These are phyloP conservation scores for Melospiza melodia DNA, from an alignment of 2,113 vertebrate species.

Conservation along the genomic window DNA sequence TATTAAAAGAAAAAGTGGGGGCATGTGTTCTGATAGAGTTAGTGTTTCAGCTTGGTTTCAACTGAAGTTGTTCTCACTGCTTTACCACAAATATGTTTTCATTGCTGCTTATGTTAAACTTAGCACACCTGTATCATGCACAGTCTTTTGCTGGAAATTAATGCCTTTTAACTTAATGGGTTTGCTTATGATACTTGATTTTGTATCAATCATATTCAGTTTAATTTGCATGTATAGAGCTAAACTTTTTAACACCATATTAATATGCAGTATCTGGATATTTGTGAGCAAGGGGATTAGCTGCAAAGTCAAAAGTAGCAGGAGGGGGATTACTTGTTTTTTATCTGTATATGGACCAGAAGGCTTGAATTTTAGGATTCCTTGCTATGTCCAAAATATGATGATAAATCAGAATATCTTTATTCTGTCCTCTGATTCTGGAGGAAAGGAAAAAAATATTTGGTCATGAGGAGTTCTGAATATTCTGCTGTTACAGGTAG, in stretches of 20 bases:
- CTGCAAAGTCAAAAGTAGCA: background rate
- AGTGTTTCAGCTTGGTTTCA: background rate
- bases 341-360: background rate
- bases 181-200: background rate
- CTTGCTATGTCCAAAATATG: background rate
- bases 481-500: background rate
- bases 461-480: background rate
- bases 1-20: background rate
- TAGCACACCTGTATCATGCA: background rate
- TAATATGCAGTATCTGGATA: background rate
- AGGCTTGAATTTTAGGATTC: background rate
- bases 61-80: background rate
- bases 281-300: background rate
- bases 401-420: background rate
- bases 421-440: background rate
- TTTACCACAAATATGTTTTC: background rate
- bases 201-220: background rate
- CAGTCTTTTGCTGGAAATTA: background rate
- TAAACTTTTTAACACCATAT: background rate
- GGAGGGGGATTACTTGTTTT: background rate
- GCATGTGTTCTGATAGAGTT: background rate
- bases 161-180: background rate
- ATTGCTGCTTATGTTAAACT: background rate
- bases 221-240: background rate
- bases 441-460: background rate